Percentiles rank a stretch among this genome's conserved stretches.
Conservation (phyloP, 2,888 invertebrate species). For the Synanthedon formicaeformis region DNA sequence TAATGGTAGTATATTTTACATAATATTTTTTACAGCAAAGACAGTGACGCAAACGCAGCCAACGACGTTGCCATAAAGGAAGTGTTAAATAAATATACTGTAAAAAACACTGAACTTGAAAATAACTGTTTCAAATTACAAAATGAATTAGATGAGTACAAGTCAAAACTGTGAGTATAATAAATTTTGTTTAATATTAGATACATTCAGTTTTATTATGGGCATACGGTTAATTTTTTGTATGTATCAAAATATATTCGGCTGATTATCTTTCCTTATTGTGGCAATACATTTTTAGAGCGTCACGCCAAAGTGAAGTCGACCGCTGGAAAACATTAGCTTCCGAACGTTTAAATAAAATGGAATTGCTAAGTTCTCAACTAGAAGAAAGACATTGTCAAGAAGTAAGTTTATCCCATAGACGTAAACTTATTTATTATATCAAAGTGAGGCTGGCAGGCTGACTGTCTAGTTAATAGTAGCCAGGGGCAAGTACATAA, state of each 20-base stretch:
- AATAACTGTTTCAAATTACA: constrained; percentile 50
- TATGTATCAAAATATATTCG: no score
- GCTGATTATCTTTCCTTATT: no score
- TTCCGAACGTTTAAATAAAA: constrained; percentile 73
- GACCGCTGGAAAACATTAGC: constrained; percentile 77
- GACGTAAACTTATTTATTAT: neutral
- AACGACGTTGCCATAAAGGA: constrained; percentile 36
- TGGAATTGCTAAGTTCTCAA: constrained; percentile 72
- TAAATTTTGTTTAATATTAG: constrained; percentile 14
- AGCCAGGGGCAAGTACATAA: no score
- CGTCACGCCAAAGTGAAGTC: constrained; percentile 43
- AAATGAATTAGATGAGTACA: constrained; percentile 50
- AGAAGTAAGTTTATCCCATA: constrained; percentile 41
- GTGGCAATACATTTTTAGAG: constrained; percentile 16
- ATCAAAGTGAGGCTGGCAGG: no score
- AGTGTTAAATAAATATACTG: constrained; percentile 44
- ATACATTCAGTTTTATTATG: no score
- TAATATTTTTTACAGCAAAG: constrained; percentile 34
- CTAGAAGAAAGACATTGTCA: constrained; percentile 73
- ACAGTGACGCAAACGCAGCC: constrained; percentile 23
- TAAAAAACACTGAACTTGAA: constrained; percentile 47
- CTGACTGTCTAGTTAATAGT: no score
- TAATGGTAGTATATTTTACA: constrained; percentile 17
- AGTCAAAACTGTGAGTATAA: constrained; percentile 65
- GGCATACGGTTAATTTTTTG: no score